Evolutionary conservation across 1,140 invertebrate species (phyloP), one percentile per base, ranked within the genome.

Genomic region (Pinna nobilis): DNA sequence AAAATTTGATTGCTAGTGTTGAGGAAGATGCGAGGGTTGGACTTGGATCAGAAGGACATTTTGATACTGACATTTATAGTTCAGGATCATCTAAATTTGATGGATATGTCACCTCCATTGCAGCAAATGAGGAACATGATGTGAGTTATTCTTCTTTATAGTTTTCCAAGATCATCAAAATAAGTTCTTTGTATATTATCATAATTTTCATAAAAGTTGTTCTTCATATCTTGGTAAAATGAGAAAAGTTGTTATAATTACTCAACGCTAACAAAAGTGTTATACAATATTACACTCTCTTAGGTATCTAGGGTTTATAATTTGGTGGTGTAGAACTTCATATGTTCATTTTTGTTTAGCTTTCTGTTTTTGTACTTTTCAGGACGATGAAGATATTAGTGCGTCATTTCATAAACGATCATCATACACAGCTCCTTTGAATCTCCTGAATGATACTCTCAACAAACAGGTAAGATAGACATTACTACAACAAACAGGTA

Each of bases 91-190:
- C 93, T 25, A 95, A 96, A 87, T 98, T 94, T 90, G 95, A 96
- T 86, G 96, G 96, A 39, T 98, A 98, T 91, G 95, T 97, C 47
- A 97, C 96, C 67, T 98, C 97, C 0, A 98, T 98, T 90, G 96
- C 96, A 64, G 94, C 96, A 0, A 97, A 96, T 90, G 95, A 96
- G 90, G 95, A 96, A 88, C 91, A 92, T 41, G 96, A 97, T 89
- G 93, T 94, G 89, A 91, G 89, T 90, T 9, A 18, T 59, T 18
- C 28, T n/a, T 51, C 6, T 51, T 51, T 4, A 20, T 18, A n/a
- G n/a, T n/a, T n/a, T n/a, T n/a, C n/a, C n/a, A n/a, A 35, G 39
- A 2, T 35, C 39, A n/a, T 18, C 18, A 53, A 15, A 7, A n/a
- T 11, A 13, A 23, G 9, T n/a, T n/a, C n/a, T n/a, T n/a, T n/a